Percentiles rank a stretch among this genome's conserved stretches.
Evolutionary conservation across 2,888 invertebrate genomes (phyloP).

Genomic region (Molorchus minor): DNA sequence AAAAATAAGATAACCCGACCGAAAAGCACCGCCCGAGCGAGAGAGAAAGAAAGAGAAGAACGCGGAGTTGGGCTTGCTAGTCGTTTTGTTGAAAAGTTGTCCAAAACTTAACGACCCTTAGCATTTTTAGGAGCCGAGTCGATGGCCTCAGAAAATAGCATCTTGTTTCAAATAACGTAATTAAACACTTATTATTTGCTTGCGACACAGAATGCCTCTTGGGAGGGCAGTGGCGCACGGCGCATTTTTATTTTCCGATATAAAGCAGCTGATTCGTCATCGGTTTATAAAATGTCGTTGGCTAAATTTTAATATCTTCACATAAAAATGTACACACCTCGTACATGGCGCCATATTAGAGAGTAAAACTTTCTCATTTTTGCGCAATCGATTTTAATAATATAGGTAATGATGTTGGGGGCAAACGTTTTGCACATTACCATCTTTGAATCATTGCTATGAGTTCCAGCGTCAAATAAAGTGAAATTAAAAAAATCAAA

Average conservation of each 20-base stretch:
- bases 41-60: slow-evolving; percentile 13
- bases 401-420: no score
- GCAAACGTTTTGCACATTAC: no score
- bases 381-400: no score
- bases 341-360: no score
- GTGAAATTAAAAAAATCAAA: no score
- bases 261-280: not conserved
- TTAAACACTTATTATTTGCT: slow-evolving; percentile 47
- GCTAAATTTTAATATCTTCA: no score
- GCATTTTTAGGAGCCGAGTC: slow-evolving; percentile 39
- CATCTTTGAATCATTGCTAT: no score
- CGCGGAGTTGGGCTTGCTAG: slow-evolving; percentile 31
- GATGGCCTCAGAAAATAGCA: slow-evolving; percentile 41
- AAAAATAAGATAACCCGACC: slow-evolving; percentile 41
- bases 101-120: slow-evolving; percentile 56
- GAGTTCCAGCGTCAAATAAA: no score
- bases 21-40: slow-evolving; percentile 25
- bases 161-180: slow-evolving; percentile 47
- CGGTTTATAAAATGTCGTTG: no score
- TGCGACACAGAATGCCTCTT: slow-evolving; percentile 24
- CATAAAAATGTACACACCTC: no score
- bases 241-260: not conserved
- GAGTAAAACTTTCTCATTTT: no score
- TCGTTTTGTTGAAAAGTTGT: slow-evolving; percentile 56
- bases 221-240: slow-evolving; percentile 21